These are phyloP conservation scores for Ladona fulva DNA, from an alignment of 1,140 invertebrate species.

Conservation along the genomic window DNA sequence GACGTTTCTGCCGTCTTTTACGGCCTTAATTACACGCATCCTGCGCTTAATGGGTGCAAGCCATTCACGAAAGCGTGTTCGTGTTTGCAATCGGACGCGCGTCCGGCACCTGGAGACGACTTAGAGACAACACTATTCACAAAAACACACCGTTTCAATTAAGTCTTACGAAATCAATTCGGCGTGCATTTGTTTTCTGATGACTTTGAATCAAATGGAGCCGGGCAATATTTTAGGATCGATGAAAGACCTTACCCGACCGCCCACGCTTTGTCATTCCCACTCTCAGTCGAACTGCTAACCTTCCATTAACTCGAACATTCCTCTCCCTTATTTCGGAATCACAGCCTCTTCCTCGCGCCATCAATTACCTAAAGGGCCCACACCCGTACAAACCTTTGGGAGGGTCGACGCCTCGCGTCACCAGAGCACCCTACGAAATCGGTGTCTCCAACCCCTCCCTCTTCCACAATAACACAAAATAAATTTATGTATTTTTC, in stretches of 20 bases:
- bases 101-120: too few species aligned
- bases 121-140: too few species aligned
- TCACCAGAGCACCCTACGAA: not conserved
- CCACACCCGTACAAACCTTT: not conserved
- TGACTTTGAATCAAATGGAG: too few species aligned
- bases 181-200: too few species aligned
- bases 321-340: not conserved
- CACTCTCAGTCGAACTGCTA: not conserved
- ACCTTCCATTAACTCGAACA: slow-evolving; percentile 1
- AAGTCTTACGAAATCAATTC: too few species aligned
- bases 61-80: too few species aligned
- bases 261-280: not conserved
- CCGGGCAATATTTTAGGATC: not conserved
- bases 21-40: too few species aligned
- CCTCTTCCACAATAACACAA: not conserved
- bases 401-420: not conserved
- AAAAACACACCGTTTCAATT: too few species aligned
- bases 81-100: too few species aligned
- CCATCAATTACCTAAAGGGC: not conserved
- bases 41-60: too few species aligned
- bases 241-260: not conserved
- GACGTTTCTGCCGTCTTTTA: too few species aligned
- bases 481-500: not conserved
- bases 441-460: not conserved
- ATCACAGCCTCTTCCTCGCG: not conserved